These are phyloP conservation scores for Acanthurus leucopareius DNA, from an alignment of 2,797 vertebrate species.

Conservation along the genomic window DNA sequence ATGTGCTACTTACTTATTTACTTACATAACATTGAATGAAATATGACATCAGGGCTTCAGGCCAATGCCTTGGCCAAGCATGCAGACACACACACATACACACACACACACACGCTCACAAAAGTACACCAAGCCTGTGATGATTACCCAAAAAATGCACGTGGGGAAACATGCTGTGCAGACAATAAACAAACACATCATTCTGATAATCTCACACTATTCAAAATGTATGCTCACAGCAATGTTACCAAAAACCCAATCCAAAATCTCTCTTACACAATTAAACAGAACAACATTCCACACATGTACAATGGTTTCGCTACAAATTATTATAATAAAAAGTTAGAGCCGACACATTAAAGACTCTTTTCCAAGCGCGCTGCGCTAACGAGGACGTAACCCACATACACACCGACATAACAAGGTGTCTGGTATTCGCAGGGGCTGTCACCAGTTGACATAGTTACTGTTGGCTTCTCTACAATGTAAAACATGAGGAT, in stretches of 20 bases:
- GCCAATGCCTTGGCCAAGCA: conserved; percentile 57
- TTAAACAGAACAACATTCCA: conserved; percentile 44
- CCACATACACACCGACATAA: not conserved
- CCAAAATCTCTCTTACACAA: conserved; percentile 37
- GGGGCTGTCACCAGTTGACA: not conserved
- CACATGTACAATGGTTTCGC: not conserved
- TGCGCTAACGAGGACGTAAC: not conserved
- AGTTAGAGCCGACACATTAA: not conserved
- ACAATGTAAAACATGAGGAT: conserved; percentile 3
- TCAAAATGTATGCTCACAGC: conserved; percentile 48
- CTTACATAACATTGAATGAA: conserved; percentile 76
- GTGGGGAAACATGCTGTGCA: conserved; percentile 56
- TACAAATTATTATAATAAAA: conserved; percentile 18
- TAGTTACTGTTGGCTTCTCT: not conserved
- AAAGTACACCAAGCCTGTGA: conserved; percentile 34
- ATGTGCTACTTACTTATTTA: conserved; percentile 75
- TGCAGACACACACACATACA: conserved; percentile 14
- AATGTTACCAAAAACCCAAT: conserved; percentile 36
- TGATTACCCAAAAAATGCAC: conserved; percentile 64
- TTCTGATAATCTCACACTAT: conserved; percentile 52
- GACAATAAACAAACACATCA: conserved; percentile 68
- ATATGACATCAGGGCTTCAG: conserved; percentile 69
- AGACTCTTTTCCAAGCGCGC: not conserved
- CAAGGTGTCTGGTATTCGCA: not conserved
- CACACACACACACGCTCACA: conserved; percentile 26